These are phyloP conservation scores for Gavialis gangeticus DNA, from an alignment of 2,113 vertebrate genomes.

Conservation along the genomic window DNA sequence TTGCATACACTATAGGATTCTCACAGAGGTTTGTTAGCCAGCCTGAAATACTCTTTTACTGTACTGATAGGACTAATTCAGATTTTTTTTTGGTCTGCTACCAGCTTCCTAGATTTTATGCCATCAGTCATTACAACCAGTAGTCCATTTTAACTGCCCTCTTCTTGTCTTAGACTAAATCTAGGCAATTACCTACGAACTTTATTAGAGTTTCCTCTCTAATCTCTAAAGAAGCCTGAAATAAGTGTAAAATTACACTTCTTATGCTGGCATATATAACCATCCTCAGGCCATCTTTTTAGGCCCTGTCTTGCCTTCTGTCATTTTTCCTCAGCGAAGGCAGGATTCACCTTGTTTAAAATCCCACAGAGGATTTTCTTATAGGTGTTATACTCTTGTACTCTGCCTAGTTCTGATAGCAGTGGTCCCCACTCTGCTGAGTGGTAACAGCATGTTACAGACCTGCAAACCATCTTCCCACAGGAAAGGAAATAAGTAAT, in stretches of 20 bases:
- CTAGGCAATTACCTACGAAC: conserved; percentile 5
- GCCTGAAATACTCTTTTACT: not conserved
- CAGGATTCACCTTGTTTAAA: not conserved
- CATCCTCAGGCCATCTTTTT: not conserved
- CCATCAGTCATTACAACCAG: not conserved
- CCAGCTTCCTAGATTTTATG: not conserved
- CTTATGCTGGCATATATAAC: not conserved
- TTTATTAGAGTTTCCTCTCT: not conserved
- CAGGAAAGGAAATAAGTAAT: not conserved
- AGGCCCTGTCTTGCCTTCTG: accelerated
- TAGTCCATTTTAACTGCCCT: not conserved
- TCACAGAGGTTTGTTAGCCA: not conserved
- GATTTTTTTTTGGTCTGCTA: not conserved
- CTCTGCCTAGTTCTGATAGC: not conserved
- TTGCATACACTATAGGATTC: not conserved
- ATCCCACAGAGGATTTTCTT: not conserved
- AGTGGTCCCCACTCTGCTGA: not conserved
- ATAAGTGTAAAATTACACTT: not conserved
- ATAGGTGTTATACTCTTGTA: not conserved
- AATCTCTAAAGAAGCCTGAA: conserved; percentile 9
- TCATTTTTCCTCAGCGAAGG: not conserved
- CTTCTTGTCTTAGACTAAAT: conserved; percentile 5
- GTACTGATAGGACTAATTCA: not conserved
- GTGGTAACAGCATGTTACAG: not conserved
- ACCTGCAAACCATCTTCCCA: not conserved